Conservation (phyloP, 2,797 vertebrate species). For the Dendrocincla fuliginosa region DNA sequence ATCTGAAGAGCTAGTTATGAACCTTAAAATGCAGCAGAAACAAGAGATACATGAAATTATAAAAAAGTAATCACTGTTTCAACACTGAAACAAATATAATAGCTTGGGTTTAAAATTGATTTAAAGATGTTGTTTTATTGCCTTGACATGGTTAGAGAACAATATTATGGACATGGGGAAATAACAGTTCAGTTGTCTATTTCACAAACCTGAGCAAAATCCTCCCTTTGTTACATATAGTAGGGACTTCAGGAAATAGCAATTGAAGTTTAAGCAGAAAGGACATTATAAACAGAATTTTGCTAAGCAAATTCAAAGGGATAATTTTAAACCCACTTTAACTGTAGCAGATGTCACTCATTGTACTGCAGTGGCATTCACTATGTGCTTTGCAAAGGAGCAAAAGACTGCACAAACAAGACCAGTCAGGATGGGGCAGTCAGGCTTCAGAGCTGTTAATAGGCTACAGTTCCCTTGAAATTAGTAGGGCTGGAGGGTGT, state of each 20-base stretch:
- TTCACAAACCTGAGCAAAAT: neutral
- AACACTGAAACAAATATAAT: neutral
- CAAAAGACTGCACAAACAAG: neutral
- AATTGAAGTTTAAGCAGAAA: neutral
- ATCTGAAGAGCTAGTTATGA: neutral
- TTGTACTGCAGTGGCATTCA: neutral
- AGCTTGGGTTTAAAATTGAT: neutral
- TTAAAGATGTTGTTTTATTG: neutral
- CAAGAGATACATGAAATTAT: neutral
- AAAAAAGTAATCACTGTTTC: neutral
- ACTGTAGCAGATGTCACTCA: neutral
- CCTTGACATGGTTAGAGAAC: neutral
- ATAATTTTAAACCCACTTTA: neutral
- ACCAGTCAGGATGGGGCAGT: neutral
- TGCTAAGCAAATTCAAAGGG: neutral
- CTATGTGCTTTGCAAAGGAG: neutral
- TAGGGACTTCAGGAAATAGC: neutral
- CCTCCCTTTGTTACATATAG: neutral
- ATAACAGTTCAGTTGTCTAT: neutral
- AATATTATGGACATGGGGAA: neutral
- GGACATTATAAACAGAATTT: neutral
- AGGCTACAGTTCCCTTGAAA: neutral
- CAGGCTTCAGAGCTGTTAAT: neutral
- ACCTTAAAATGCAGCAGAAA: neutral
- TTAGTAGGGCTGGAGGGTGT: neutral